Evolutionary conservation across 1,140 invertebrate species (phyloP), one percentile per base, ranked within the genome.

Genomic region (Coelopa frigida): DNA sequence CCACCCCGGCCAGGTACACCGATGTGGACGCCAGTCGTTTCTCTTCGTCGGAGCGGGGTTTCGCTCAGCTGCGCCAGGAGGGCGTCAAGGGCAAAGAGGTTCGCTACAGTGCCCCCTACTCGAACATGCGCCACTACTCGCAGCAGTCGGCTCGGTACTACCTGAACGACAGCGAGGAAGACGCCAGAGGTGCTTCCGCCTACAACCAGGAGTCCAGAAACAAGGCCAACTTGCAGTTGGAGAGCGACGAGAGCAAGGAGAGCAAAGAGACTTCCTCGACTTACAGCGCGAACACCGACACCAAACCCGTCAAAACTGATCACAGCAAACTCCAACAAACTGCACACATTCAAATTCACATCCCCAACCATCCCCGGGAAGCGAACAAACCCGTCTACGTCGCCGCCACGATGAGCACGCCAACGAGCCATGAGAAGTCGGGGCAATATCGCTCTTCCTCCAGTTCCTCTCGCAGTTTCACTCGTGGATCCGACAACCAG

Each of bases 51-150:
- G 43, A 0, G 45, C 51, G 1, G 27, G 7, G 27, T 48, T 27
- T 4, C 21, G 48, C 8, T 45, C 53, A 11, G 46, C 46, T 1
- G 26, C 51, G 11, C n/a, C n/a, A n/a, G 7, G 15, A n/a, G 37
- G 8, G 22, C 61, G 51, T 36, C 59, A 60, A n/a, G 12, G n/a
- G 4, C 37, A 39, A 39, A n/a, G 15, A 36, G 14, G 38, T 66
- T 8, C 49, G 66, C 18, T 66, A 66, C 10, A 66, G 62, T 44
- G 59, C 62, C 2, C 62, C 62, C 3, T 66, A 66, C 36, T 60
- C 62, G 2, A 57, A 55, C 22, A 66, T 66, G 62, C 50, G 62
- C 7, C 58, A 51, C 51, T 50, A 51, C 35, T 52, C 62, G 5
- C 52, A 63, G 4, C 35, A 37, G 14, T 37, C 56, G 7, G n/a